Conservation (phyloP, 2,797 vertebrate genomes). For the Gymnodraco acuticeps region DNA sequence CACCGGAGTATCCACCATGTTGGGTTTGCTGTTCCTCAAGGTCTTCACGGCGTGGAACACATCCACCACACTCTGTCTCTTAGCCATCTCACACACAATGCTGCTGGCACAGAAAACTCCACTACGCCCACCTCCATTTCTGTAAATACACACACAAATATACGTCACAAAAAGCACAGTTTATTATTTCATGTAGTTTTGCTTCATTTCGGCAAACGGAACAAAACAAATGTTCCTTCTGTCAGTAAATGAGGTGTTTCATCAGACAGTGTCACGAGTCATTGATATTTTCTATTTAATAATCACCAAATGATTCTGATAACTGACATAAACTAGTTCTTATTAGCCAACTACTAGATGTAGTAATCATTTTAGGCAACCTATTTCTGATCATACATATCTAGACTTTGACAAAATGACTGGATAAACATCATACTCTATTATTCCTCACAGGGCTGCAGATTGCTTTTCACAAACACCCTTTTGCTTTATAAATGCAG, state of each 20-base stretch:
- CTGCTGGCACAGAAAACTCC: constrained; percentile 97
- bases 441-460: not conserved
- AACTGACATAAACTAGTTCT: not conserved
- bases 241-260: not conserved
- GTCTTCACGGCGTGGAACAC: constrained; percentile 99
- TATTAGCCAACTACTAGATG: not conserved
- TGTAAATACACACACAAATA: constrained; percentile 61
- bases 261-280: constrained; percentile 15
- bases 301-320: not conserved
- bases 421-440: not conserved
- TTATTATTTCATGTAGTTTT: not conserved
- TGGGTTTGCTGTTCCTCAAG: constrained; percentile 97
- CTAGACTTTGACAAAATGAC: not conserved
- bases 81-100: constrained; percentile 99
- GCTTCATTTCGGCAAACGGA: not conserved
- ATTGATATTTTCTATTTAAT: not conserved
- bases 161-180: not conserved
- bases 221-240: not conserved
- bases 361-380: not conserved
- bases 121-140: constrained; percentile 96
- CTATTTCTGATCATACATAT: not conserved
- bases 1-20: constrained; percentile 99
- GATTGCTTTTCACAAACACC: not conserved
- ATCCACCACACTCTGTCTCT: constrained; percentile 97
- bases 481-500: not conserved